Evolutionary conservation across 2,113 vertebrate species (phyloP), one percentile per base, ranked within the genome.

Genomic region (Dicentrarchus labrax): DNA sequence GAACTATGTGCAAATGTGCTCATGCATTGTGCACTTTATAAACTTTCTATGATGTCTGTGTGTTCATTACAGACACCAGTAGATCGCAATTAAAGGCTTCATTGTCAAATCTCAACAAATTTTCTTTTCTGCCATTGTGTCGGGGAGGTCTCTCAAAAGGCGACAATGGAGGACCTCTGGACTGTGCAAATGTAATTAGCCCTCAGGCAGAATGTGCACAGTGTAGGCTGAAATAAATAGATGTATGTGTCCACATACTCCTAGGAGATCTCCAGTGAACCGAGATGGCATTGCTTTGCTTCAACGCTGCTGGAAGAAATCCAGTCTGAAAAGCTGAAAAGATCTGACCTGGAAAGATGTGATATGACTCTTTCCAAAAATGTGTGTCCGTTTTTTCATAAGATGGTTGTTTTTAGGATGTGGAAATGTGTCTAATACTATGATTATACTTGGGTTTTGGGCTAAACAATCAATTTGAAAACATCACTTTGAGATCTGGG

Each of bases 101-200:
- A 53, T 64, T 76, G 19, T 76, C 50, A 47, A 15, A 72, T 76
- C 45, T 80, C 51, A 8, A 61, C 12, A 24, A 68, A 8, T 80
- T 81, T 59, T 66, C 39, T 51, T 64, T 41, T 68, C 15, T 30
- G 56, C 0, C 17, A 56, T 15, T 69, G 48, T 77, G 61, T 30
- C 36, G 1, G 38, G 54, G 51, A 60, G 51, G 66, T 77, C 67
- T 83, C 78, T 84, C 53, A 72, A 69, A 71, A 78, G 0, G 69
- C 41, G 12, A 87, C 82, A 79, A 72, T 24, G 15, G 36, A 77
- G 24, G 79, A 88, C 66, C 60, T 93, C 66, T 80, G 84, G 77
- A 86, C 82, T 86, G 76, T 90, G 84, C 72, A 76, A 81, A 85
- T 85, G 85, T 76, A 89, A 91, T 88, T 82, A 88, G 48, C 71